Evolutionary conservation across 2,113 vertebrate species (phyloP).

Genomic region (Orycteropus afer): DNA sequence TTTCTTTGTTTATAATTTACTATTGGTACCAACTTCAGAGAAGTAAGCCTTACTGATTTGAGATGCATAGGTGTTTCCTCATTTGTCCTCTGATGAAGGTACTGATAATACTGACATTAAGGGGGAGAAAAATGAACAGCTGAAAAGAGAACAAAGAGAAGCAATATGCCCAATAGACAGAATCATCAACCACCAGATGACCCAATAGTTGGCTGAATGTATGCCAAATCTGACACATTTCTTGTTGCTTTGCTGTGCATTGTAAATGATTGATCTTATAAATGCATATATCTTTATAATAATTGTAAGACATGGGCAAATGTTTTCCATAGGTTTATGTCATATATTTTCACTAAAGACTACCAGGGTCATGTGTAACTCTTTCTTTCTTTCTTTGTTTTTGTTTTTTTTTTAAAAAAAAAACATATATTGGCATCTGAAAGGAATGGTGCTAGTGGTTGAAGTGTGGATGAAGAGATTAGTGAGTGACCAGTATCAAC

Average conservation of each 20-base stretch:
- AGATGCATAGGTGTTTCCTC: constrained; percentile 1
- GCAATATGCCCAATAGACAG: background rate
- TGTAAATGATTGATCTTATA: constrained; percentile 15
- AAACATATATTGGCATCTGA: background rate
- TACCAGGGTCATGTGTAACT: background rate
- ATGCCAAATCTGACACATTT: background rate
- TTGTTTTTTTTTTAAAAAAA: no score
- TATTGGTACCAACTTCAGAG: background rate
- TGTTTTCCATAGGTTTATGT: constrained; percentile 32
- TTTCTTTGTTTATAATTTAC: constrained; percentile 35
- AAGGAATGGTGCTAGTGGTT: background rate
- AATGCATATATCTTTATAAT: constrained; percentile 30
- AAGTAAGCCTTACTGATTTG: constrained; percentile 23
- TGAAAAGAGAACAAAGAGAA: constrained; percentile 43
- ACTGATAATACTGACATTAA: background rate
- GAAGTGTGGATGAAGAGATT: constrained; percentile 18
- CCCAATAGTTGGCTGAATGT: background rate
- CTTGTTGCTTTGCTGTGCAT: constrained; percentile 3
- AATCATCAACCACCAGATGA: constrained; percentile 31
- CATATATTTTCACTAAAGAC: background rate
- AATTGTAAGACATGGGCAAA: background rate
- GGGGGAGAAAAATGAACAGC: background rate
- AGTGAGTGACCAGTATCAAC: background rate
- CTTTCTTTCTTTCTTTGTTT: background rate
- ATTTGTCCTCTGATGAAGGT: background rate